Evolutionary conservation across 2,797 vertebrate species (phyloP).

Genomic region (Eutrigla gurnardus): DNA sequence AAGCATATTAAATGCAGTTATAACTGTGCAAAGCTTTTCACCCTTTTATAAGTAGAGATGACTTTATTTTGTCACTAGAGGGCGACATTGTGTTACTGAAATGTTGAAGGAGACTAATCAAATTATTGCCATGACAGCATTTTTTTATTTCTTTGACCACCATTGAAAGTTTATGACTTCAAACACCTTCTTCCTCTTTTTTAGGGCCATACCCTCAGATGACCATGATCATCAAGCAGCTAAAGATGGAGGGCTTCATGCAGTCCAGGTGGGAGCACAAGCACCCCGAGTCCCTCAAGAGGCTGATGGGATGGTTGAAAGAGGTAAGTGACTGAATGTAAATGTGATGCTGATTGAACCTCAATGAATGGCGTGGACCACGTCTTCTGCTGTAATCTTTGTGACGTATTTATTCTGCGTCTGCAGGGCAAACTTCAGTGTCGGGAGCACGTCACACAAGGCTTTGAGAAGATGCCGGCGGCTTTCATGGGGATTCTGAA

Average conservation of each 20-base stretch:
- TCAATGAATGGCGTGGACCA: rapidly evolving
- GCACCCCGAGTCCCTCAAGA: constrained; percentile 79
- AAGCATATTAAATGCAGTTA: neutral
- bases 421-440: constrained; percentile 89
- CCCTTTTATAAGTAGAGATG: neutral
- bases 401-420: constrained; percentile 31
- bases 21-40: neutral
- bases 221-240: constrained; percentile 82
- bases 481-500: constrained; percentile 92
- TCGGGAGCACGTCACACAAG: constrained; percentile 86
- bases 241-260: constrained; percentile 89
- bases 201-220: constrained; percentile 80
- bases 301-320: constrained; percentile 85
- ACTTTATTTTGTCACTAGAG: constrained; percentile 38
- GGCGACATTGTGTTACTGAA: constrained; percentile 18
- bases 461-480: constrained; percentile 92
- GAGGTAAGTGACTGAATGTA: constrained; percentile 79
- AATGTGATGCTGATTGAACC: neutral
- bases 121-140: neutral
- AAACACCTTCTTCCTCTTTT: no score
- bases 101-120: neutral
- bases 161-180: neutral
- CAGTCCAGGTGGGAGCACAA: constrained; percentile 79
- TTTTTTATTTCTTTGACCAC: neutral
- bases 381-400: constrained; percentile 5